Percentiles rank a stretch among this genome's conserved stretches.
These are phyloP conservation scores for Eupsilia transversa DNA, from an alignment of 2,888 invertebrate species.

Conservation along the genomic window DNA sequence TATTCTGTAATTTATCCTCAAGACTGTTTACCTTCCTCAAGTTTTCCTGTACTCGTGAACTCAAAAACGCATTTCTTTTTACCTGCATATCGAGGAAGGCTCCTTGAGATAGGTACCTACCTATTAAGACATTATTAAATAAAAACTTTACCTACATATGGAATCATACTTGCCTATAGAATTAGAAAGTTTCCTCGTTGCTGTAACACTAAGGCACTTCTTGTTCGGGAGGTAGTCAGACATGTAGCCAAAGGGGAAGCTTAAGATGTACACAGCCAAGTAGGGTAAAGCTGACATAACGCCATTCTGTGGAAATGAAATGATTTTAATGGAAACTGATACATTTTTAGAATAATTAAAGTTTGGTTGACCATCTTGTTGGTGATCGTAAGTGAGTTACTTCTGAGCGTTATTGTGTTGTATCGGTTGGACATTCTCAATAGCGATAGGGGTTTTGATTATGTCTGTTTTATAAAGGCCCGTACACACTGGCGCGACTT, in stretches of 20 bases:
- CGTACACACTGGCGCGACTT: too few species aligned
- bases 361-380: background rate
- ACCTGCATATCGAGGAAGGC: constrained; percentile 6
- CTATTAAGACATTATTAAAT: background rate
- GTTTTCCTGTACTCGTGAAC: background rate
- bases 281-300: constrained; percentile 93
- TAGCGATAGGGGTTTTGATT: background rate
- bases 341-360: background rate
- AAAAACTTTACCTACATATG: background rate
- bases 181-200: constrained; percentile 80
- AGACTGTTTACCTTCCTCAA: constrained; percentile 9
- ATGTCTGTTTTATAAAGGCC: too few species aligned
- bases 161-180: constrained; percentile 70
- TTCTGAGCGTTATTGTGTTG: background rate
- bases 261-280: constrained; percentile 91
- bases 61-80: background rate
- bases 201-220: constrained; percentile 84
- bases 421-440: background rate
- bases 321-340: background rate
- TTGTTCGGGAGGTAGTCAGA: constrained; percentile 90
- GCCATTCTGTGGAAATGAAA: constrained; percentile 88
- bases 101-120: background rate
- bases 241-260: constrained; percentile 74
- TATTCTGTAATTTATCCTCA: constrained; percentile 32
- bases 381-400: background rate